These are phyloP conservation scores for Mormyrus lacerda DNA, from an alignment of 2,113 vertebrate species.

Conservation along the genomic window DNA sequence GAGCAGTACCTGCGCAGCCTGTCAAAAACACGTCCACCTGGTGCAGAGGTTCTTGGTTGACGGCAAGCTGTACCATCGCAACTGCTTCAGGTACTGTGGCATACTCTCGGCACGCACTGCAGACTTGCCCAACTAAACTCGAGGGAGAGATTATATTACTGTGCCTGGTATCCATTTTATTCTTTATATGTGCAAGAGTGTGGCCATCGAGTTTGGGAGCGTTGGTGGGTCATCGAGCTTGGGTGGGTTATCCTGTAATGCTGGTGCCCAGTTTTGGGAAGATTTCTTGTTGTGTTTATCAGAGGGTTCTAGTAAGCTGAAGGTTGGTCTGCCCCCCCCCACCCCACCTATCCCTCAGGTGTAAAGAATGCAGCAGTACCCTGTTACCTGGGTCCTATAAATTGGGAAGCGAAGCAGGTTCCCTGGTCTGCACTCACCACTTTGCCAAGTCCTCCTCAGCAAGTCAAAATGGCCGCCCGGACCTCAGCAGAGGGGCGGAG, in stretches of 20 bases:
- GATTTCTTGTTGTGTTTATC: neutral
- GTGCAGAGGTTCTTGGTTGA: conserved; percentile 88
- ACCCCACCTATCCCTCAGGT: conserved; percentile 59
- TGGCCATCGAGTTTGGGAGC: neutral
- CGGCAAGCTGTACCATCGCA: conserved; percentile 89
- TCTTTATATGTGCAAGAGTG: neutral
- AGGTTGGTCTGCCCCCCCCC: conserved; percentile 10
- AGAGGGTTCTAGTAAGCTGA: neutral
- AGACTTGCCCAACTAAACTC: neutral
- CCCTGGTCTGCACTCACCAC: conserved; percentile 78
- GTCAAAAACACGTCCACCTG: conserved; percentile 86
- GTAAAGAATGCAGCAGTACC: conserved; percentile 82
- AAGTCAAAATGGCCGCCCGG: conserved; percentile 50
- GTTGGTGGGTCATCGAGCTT: neutral
- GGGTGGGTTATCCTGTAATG: neutral
- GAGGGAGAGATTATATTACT: neutral
- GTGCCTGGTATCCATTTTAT: neutral
- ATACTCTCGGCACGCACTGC: neutral
- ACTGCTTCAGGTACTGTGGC: conserved; percentile 84
- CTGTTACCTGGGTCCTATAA: conserved; percentile 85
- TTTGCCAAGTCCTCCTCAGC: conserved; percentile 45
- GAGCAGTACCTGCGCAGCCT: conserved; percentile 80
- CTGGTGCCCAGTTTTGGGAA: neutral
- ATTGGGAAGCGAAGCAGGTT: conserved; percentile 61
- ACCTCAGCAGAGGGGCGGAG: conserved; percentile 41